Percentiles rank a stretch among this genome's conserved stretches.
These are phyloP conservation scores for Cheirogaleus medius DNA, from an alignment of 2,113 vertebrate genomes.

Conservation along the genomic window DNA sequence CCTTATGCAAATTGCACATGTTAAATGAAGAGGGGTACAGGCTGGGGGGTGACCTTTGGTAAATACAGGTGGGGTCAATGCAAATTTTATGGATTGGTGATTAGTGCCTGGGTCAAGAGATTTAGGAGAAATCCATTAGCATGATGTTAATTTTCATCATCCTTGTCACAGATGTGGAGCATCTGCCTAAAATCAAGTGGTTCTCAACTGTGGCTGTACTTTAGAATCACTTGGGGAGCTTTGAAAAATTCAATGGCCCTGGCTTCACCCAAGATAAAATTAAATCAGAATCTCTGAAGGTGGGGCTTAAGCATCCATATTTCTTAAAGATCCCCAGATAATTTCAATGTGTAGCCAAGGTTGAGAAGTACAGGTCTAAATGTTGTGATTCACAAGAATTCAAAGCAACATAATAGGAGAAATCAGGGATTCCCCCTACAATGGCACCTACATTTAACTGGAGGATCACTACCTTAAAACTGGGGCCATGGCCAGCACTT, in stretches of 20 bases:
- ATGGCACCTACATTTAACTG: background rate
- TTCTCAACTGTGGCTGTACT: background rate
- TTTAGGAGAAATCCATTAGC: background rate
- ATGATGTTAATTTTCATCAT: constrained; percentile 5
- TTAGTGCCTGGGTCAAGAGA: constrained; percentile 31
- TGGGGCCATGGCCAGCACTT: background rate
- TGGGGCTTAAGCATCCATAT: background rate
- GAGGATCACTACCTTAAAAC: background rate
- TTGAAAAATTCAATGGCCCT: background rate
- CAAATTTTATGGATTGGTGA: constrained; percentile 20
- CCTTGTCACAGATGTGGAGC: constrained; percentile 39
- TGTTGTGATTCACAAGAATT: constrained; percentile 16
- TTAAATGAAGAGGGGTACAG: background rate
- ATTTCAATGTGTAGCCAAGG: background rate
- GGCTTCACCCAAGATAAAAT: background rate
- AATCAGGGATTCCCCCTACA: background rate
- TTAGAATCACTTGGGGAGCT: constrained; percentile 2
- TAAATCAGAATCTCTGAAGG: background rate
- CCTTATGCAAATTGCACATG: background rate
- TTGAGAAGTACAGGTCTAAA: background rate
- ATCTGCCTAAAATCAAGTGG: constrained; percentile 36
- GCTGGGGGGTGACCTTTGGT: background rate
- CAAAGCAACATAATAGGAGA: background rate
- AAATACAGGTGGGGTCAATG: constrained; percentile 41
- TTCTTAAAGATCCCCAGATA: background rate